phyloP scores from a whole-genome alignment of 2,113 vertebrate genomes.

The Raja brachyura region DNA sequence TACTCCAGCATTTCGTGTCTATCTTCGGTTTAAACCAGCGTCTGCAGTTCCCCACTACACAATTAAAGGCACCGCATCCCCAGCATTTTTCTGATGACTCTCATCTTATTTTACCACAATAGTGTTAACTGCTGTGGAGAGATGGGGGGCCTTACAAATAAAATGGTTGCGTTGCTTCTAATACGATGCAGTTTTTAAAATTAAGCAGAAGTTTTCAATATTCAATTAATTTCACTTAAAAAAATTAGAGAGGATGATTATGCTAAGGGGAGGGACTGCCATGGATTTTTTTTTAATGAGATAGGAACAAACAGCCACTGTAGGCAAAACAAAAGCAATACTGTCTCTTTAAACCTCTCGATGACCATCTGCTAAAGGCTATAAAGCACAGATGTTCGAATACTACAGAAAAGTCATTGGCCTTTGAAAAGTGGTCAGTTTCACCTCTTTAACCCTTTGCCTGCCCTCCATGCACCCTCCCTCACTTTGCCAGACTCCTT shows the following conservation, averaged over 20 bases:
- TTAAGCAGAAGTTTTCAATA: constrained; percentile 5
- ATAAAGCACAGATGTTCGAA: constrained; percentile 28
- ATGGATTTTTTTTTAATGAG: constrained; percentile 25
- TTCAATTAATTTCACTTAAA: background rate
- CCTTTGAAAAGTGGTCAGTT: background rate
- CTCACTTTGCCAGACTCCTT: background rate
- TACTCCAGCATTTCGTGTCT: too few species aligned
- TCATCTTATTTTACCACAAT: background rate
- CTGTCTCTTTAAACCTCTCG: constrained; percentile 35
- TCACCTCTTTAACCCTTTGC: background rate
- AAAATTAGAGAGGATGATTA: background rate
- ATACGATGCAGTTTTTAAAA: background rate
- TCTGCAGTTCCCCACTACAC: too few species aligned
- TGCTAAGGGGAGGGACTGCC: constrained; percentile 8
- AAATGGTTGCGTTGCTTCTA: background rate
- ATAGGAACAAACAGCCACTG: constrained; percentile 28
- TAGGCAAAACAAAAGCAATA: constrained; percentile 31
- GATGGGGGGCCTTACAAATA: background rate
- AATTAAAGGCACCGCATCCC: background rate
- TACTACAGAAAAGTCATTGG: background rate
- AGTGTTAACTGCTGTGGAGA: background rate
- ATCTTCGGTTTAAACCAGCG: too few species aligned
- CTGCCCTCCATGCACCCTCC: too few species aligned
- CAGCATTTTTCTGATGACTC: background rate
- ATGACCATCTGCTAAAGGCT: constrained; percentile 22